Conservation (phyloP, 92 coral and sea anemone genomes). For the Phenganax subtilis region DNA sequence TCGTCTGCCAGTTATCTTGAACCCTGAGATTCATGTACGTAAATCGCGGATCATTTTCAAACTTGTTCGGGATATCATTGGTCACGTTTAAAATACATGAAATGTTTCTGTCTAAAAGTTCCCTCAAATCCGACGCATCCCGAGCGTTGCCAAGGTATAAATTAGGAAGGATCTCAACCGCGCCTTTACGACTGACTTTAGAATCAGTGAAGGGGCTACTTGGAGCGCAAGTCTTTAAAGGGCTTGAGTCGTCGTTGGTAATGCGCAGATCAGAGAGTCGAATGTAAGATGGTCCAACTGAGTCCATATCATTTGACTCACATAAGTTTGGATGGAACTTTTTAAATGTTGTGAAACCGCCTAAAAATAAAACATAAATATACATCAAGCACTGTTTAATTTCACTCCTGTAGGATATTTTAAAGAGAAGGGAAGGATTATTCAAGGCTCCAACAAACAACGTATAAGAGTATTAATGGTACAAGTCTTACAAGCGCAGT, state of each 20-base stretch:
- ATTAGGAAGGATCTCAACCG: constrained; percentile 84
- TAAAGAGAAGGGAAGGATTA: too few species aligned
- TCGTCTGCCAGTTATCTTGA: constrained; percentile 92
- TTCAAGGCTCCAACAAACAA: too few species aligned
- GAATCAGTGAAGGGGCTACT: constrained; percentile 56
- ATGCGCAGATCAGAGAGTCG: constrained; percentile 44
- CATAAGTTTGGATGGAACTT: constrained; percentile 69
- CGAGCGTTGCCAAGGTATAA: constrained; percentile 84
- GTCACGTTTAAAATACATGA: constrained; percentile 84
- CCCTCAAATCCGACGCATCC: constrained; percentile 83
- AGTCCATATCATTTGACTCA: constrained; percentile 75
- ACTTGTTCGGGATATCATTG: constrained; percentile 88
- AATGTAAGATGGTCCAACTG: constrained; percentile 45
- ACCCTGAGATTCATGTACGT: constrained; percentile 95
- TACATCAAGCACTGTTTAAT: constrained; percentile 17
- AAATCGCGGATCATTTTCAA: constrained; percentile 79
- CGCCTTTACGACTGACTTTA: constrained; percentile 38
- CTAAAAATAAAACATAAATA: constrained; percentile 46
- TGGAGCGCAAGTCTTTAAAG: constrained; percentile 25
- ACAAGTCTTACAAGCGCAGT: too few species aligned
- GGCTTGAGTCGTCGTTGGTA: constrained; percentile 48
- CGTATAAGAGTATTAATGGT: too few species aligned
- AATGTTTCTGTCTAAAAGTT: constrained; percentile 68
- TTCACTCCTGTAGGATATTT: not conserved
- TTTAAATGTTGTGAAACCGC: constrained; percentile 84